Evolutionary conservation across 2,888 invertebrate species (phyloP).

Genomic region (Steromphala cineraria): DNA sequence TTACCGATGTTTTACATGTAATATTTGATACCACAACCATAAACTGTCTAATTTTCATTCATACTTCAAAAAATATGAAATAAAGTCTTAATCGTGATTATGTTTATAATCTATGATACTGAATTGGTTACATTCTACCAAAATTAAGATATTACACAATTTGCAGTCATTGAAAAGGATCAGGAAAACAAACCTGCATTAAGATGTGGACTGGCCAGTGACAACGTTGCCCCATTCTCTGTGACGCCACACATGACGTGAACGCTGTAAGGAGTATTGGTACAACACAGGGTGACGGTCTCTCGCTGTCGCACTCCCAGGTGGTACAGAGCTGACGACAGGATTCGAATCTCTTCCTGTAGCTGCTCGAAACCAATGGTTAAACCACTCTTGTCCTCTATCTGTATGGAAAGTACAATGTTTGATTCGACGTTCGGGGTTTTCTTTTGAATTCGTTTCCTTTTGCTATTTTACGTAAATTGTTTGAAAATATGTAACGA

Average conservation of each 20-base stretch:
- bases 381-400: conserved; percentile 57
- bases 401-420: conserved; percentile 37
- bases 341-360: conserved; percentile 42
- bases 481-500: no score
- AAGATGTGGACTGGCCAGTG: conserved; percentile 61
- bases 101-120: no score
- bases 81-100: no score
- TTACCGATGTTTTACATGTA: no score
- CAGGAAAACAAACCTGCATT: conserved; percentile 49
- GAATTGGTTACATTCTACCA: no score
- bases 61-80: no score
- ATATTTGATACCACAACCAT: no score
- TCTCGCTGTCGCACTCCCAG: conserved; percentile 62
- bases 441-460: no score
- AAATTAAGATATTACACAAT: no score
- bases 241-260: conserved; percentile 56
- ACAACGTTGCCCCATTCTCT: conserved; percentile 54
- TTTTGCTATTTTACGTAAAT: no score
- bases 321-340: conserved; percentile 46
- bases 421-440: no score
- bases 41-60: no score
- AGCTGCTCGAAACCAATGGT: conserved; percentile 52
- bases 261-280: conserved; percentile 65
- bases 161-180: conserved; percentile 65
- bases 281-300: conserved; percentile 61